Evolutionary conservation across 2,888 invertebrate species (phyloP).

Genomic region (Bhutanitis thaidina): DNA sequence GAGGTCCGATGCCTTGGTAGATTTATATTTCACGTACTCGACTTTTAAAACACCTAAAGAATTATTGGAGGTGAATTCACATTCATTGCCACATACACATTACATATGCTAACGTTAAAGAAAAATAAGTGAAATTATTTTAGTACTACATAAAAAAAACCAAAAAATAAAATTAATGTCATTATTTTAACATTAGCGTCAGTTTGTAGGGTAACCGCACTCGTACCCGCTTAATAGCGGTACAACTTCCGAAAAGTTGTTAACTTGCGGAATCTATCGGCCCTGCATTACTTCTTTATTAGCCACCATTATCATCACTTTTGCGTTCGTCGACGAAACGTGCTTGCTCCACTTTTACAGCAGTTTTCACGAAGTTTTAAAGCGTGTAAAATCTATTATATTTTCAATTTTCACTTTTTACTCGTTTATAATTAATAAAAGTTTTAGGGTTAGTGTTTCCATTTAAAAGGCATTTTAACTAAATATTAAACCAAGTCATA

Average conservation of each 20-base stretch:
- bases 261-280: constrained; percentile 74
- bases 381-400: constrained; percentile 61
- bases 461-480: too few species aligned
- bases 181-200: constrained; percentile 30
- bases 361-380: constrained; percentile 59
- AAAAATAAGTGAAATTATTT: too few species aligned
- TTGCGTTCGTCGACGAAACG: constrained; percentile 73
- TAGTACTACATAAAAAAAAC: too few species aligned
- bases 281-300: constrained; percentile 68
- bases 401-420: constrained; percentile 47
- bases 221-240: constrained; percentile 67
- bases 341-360: constrained; percentile 67
- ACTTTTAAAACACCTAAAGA: too few species aligned
- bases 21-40: too few species aligned
- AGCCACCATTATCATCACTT: constrained; percentile 72
- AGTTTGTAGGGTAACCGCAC: constrained; percentile 45
- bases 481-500: too few species aligned
- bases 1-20: too few species aligned
- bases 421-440: not conserved
- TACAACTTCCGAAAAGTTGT: constrained; percentile 65
- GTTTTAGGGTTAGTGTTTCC: too few species aligned
- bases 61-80: too few species aligned
- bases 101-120: too few species aligned
- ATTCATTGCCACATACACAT: too few species aligned
- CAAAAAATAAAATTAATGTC: constrained; percentile 13